Evolutionary conservation across 2,797 vertebrate genomes (phyloP), one percentile per base, ranked within the genome.

Genomic region (Morelia viridis): DNA sequence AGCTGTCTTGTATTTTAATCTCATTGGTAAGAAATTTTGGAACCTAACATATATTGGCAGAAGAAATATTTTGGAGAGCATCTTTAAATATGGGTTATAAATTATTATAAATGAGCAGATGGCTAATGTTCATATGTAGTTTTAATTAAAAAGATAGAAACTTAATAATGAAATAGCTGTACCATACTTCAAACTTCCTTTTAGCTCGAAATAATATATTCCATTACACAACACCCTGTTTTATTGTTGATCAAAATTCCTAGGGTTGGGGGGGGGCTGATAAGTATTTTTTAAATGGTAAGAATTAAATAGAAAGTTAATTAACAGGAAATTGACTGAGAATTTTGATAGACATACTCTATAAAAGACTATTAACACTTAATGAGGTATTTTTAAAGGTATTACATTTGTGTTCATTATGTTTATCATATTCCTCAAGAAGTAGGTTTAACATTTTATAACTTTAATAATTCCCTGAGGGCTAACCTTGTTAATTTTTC

Each of bases 391-490:
- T 71, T 71, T 87, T 50, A 35, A 61, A 71, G 61, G 13, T 84
- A 50, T 90, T 89, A 28, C 65, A 50, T 61, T 56, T 90, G 24
- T 15, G 89, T 22, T 91, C 22, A 28, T 89, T 76, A 61, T 56
- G 56, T 86, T 28, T 61, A 50, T 53, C 83, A 62, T 87, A 41
- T 15, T 91, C 26, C 68, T 85, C 24, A 92, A 89, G 91, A 89
- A n/a, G 0, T 24, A 65, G 7, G 50, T 46, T 60, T 24, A 19
- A 26, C 71, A 15, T 56, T 88, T 92, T 46, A 58, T 71, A 41
- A 56, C 62, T 92, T 89, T 91, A 71, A 76, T 46, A 46, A 46
- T 80, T 80, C 24, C 71, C 41, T 80, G 35, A 46, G 35, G 35
- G 71, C 41, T 35, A 80, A 24, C 19, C 71, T 24, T 80, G 71